Percentiles rank a stretch among this genome's conserved stretches.
These are phyloP conservation scores for Rhizomys pruinosus DNA, from an alignment of 2,113 vertebrate species.

Conservation along the genomic window DNA sequence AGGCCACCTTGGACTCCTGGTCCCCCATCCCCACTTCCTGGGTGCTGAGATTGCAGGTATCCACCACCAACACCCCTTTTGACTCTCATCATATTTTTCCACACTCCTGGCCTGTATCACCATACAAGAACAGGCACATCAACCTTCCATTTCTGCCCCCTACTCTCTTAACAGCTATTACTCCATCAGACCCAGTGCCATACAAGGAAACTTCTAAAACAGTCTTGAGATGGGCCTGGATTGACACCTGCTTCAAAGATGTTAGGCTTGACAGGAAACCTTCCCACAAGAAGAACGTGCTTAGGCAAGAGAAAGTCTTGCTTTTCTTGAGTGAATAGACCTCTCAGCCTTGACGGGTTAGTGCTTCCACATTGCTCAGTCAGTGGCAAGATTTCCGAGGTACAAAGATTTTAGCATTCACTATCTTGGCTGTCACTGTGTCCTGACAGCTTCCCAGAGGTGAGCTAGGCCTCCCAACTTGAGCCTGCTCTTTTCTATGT, in stretches of 20 bases:
- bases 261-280: neutral
- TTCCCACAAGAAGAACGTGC: neutral
- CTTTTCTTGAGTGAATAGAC: too few species aligned
- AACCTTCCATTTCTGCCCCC: neutral
- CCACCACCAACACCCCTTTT: too few species aligned
- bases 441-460: neutral
- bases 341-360: neutral
- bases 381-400: accelerated
- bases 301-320: accelerated
- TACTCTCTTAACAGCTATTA: neutral
- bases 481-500: neutral
- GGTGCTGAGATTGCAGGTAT: too few species aligned
- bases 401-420: neutral
- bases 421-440: too few species aligned
- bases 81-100: too few species aligned
- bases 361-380: neutral
- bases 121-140: too few species aligned
- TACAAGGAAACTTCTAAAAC: neutral
- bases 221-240: too few species aligned
- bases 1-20: too few species aligned
- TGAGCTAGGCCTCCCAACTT: neutral
- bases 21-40: too few species aligned
- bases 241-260: neutral
- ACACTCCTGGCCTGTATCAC: too few species aligned
- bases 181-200: neutral